A percentile compares a stretch with the other conserved stretches of the same genome.
phyloP scores from a whole-genome alignment of 2,888 invertebrate species.

The Temnothorax unifasciatus region DNA sequence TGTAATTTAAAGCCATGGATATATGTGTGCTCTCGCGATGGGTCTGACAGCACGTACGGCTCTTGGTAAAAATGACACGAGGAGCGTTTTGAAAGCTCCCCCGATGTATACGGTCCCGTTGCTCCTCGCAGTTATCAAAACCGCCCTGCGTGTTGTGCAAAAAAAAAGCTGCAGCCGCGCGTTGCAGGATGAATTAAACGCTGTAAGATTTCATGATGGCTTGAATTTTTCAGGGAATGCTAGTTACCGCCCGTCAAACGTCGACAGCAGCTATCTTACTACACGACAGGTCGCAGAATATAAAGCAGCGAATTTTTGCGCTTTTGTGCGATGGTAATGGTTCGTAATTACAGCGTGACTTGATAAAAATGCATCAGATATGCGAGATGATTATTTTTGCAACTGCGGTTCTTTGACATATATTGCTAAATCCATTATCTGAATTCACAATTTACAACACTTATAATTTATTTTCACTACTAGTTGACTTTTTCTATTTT shows the following conservation, averaged over 20 bases:
- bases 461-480: not conserved
- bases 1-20: constrained; percentile 33
- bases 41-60: constrained; percentile 19
- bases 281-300: not conserved
- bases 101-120: not conserved
- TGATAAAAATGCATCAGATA: not conserved
- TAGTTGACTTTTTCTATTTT: not conserved
- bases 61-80: constrained; percentile 34
- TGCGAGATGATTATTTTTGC: too few species aligned
- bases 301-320: constrained; percentile 1
- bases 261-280: not conserved
- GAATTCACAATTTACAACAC: not conserved
- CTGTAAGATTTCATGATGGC: constrained; percentile 14
- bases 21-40: constrained; percentile 10
- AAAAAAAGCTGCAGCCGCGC: not conserved
- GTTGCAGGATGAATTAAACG: constrained; percentile 15
- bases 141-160: not conserved
- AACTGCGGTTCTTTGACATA: too few species aligned
- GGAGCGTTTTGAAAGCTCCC: constrained; percentile 24
- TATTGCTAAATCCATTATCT: not conserved
- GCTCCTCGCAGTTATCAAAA: not conserved
- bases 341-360: not conserved
- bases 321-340: not conserved
- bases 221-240: not conserved
- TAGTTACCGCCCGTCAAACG: not conserved